Evolutionary conservation across 1,140 invertebrate species (phyloP).

Genomic region (Cherax quadricarinatus): DNA sequence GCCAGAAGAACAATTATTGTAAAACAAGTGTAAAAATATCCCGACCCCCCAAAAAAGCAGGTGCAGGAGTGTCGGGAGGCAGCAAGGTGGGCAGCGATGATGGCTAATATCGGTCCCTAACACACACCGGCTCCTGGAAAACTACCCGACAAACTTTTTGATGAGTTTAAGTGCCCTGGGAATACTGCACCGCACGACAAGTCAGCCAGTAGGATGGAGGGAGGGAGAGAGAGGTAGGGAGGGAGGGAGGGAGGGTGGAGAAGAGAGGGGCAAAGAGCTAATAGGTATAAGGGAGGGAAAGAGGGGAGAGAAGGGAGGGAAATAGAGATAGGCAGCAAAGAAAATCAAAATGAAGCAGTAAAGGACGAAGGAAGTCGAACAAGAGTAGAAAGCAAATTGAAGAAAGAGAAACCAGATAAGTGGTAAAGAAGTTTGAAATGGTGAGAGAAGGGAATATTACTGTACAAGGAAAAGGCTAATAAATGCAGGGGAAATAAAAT

Average conservation of each 20-base stretch:
- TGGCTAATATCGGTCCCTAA: background rate
- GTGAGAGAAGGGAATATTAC: background rate
- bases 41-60: background rate
- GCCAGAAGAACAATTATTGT: too few relatives aligned
- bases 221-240: background rate
- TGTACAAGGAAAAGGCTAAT: too few relatives aligned
- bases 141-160: background rate
- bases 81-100: background rate
- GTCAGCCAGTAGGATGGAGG: background rate
- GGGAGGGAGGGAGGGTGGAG: background rate
- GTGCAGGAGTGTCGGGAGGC: too few relatives aligned
- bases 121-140: background rate
- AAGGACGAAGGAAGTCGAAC: background rate
- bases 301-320: background rate
- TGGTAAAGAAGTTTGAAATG: background rate
- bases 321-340: background rate
- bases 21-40: too few relatives aligned
- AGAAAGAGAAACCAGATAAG: background rate
- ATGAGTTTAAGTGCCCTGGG: constrained; percentile 9
- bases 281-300: background rate
- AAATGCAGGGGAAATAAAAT: too few relatives aligned
- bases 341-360: background rate
- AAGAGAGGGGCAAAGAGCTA: background rate
- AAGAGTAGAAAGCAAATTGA: background rate
- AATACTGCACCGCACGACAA: background rate